Conservation (phyloP, 1,140 invertebrate genomes). For the Drosophila saltans region DNA sequence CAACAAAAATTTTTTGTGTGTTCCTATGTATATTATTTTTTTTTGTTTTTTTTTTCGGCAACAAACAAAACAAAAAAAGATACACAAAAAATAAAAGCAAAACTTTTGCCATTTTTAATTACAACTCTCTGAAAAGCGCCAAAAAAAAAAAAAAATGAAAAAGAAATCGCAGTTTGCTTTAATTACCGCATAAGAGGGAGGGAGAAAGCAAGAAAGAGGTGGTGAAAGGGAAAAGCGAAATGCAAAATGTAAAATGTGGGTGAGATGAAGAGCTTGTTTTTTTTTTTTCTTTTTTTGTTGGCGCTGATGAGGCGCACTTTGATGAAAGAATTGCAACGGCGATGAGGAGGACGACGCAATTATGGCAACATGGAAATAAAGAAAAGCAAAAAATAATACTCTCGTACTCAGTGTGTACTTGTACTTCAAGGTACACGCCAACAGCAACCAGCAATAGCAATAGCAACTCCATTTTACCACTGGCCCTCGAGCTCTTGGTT, state of each 20-base stretch:
- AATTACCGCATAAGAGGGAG: conserved; percentile 66
- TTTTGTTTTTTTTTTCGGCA: conserved; percentile 1
- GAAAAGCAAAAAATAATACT: conserved; percentile 64
- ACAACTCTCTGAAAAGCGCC: conserved; percentile 77
- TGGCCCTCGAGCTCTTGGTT: conserved; percentile 61
- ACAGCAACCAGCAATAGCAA: conserved; percentile 2
- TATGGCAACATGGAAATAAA: conserved; percentile 79
- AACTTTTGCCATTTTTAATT: conserved; percentile 80
- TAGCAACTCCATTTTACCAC: conserved; percentile 62
- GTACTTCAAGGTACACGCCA: conserved; percentile 60
- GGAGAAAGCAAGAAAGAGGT: neutral
- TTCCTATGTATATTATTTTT: neutral
- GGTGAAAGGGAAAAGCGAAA: neutral
- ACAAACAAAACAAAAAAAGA: conserved; percentile 32
- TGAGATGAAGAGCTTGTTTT: conserved; percentile 24
- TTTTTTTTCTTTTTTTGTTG: conserved; percentile 22
- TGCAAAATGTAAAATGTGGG: neutral
- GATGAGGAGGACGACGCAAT: conserved; percentile 54
- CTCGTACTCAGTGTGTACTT: conserved; percentile 25
- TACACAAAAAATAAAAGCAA: conserved; percentile 33
- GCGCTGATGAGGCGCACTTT: conserved; percentile 76
- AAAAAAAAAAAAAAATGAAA: conserved; percentile 40
- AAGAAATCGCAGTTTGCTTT: conserved; percentile 66
- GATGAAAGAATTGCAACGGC: conserved; percentile 74
- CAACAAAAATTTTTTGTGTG: conserved; percentile 12